These are phyloP conservation scores for Rutpela maculata DNA, from an alignment of 2,888 invertebrate genomes.

Conservation along the genomic window DNA sequence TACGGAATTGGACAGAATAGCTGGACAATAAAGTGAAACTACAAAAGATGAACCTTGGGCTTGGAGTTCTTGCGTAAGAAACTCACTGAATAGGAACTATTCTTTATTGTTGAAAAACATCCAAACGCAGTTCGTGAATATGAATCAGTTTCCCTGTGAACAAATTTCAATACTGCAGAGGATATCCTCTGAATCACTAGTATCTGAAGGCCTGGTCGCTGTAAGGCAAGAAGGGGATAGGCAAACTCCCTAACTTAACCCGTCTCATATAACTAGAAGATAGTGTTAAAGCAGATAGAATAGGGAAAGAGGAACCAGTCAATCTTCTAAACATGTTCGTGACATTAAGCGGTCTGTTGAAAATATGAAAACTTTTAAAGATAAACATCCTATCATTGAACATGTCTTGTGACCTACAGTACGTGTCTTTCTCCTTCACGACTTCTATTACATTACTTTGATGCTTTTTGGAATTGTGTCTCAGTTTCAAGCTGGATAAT, in stretches of 20 bases:
- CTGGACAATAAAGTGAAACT: slow-evolving; percentile 81
- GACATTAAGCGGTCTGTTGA: slow-evolving; percentile 94
- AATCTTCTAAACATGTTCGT: slow-evolving; percentile 82
- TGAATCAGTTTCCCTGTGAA: slow-evolving; percentile 90
- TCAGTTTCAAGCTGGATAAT: slow-evolving; percentile 87
- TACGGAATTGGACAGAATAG: too few relatives aligned
- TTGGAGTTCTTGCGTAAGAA: slow-evolving; percentile 96
- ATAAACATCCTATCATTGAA: slow-evolving; percentile 94
- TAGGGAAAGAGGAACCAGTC: slow-evolving; percentile 82
- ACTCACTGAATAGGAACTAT: slow-evolving; percentile 92
- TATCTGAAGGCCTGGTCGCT: slow-evolving; percentile 92
- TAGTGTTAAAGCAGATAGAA: slow-evolving; percentile 89
- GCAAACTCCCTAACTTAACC: slow-evolving; percentile 80
- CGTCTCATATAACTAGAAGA: slow-evolving; percentile 91
- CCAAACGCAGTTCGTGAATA: slow-evolving; percentile 91
- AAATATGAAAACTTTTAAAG: slow-evolving; percentile 85
- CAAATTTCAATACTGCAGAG: slow-evolving; percentile 82
- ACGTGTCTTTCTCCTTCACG: slow-evolving; percentile 92
- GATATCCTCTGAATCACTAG: slow-evolving; percentile 92
- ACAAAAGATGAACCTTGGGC: slow-evolving; percentile 95
- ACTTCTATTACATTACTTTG: slow-evolving; percentile 92
- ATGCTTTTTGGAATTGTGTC: slow-evolving; percentile 97
- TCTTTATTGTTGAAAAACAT: slow-evolving; percentile 89
- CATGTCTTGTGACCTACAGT: slow-evolving; percentile 97
- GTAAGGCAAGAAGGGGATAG: slow-evolving; percentile 83